phyloP scores from a whole-genome alignment of 2,888 invertebrate genomes.

The Xanthia togata region DNA sequence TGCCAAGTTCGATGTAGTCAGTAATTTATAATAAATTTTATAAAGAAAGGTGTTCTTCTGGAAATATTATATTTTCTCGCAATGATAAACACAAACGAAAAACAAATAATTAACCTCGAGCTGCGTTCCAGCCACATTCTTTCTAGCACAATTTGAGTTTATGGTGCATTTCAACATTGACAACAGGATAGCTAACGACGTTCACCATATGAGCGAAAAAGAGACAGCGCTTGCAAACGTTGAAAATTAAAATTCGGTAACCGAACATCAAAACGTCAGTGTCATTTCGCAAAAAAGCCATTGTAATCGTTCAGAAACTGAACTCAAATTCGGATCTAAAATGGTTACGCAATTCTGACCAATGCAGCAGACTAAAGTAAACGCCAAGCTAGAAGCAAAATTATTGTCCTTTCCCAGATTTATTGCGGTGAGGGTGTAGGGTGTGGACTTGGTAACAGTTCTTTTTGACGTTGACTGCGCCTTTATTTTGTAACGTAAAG shows the following conservation, averaged over 20 bases:
- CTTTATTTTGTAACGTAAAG: too few species aligned
- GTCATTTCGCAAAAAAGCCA: slow-evolving; percentile 41
- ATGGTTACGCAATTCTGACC: too few species aligned
- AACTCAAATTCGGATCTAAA: neutral
- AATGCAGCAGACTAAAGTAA: neutral
- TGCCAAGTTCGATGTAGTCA: neutral
- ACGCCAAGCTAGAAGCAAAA: neutral
- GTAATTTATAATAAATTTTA: neutral
- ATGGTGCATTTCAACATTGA: neutral
- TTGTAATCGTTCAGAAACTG: slow-evolving; percentile 47
- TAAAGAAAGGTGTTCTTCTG: neutral
- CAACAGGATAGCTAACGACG: slow-evolving; percentile 9
- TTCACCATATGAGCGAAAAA: neutral
- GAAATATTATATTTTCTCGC: neutral
- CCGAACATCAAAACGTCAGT: neutral
- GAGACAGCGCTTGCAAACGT: neutral
- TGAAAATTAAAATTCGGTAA: neutral
- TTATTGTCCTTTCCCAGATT: neutral
- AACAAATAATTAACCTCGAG: neutral
- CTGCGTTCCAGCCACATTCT: slow-evolving; percentile 12
- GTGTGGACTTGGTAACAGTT: neutral
- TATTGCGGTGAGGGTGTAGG: neutral
- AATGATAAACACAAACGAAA: slow-evolving; percentile 7
- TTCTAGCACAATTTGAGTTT: too few species aligned
- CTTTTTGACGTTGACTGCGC: neutral